phyloP scores from a whole-genome alignment of 2,113 vertebrate species.

The Chunga burmeisteri region DNA sequence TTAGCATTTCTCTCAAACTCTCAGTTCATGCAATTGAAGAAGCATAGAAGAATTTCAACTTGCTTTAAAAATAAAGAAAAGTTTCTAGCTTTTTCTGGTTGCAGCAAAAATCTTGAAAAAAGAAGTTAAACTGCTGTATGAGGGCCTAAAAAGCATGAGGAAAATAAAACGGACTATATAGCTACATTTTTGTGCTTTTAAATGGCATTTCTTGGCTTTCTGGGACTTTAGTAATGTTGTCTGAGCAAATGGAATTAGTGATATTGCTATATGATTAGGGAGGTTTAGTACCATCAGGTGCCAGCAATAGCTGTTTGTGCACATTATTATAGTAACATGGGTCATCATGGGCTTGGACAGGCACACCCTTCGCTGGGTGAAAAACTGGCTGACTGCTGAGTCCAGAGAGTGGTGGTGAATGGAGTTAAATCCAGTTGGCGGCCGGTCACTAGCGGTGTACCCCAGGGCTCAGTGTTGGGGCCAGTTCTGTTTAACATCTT shows the following conservation, averaged over 20 bases:
- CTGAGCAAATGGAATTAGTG: not conserved
- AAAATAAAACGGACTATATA: not conserved
- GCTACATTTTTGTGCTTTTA: not conserved
- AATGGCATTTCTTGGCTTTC: not conserved
- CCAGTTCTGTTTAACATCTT: too few species aligned
- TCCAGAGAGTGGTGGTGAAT: too few species aligned
- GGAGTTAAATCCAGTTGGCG: too few species aligned
- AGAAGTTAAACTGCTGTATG: not conserved
- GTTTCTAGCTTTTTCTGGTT: not conserved
- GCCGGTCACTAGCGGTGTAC: too few species aligned
- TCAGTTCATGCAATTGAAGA: not conserved
- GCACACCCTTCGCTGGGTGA: too few species aligned
- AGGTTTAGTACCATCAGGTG: not conserved
- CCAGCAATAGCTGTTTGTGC: not conserved
- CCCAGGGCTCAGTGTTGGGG: too few species aligned
- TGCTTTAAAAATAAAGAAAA: not conserved
- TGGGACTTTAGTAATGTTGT: not conserved
- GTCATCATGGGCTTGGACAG: not conserved
- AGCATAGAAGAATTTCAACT: not conserved
- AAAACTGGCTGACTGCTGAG: too few species aligned
- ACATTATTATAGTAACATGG: not conserved
- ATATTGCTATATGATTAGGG: not conserved
- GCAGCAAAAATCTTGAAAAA: not conserved
- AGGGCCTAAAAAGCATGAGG: not conserved
- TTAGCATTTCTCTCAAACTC: not conserved